Conservation (phyloP, 2,888 invertebrate genomes). For the Ennomos quercinarius region DNA sequence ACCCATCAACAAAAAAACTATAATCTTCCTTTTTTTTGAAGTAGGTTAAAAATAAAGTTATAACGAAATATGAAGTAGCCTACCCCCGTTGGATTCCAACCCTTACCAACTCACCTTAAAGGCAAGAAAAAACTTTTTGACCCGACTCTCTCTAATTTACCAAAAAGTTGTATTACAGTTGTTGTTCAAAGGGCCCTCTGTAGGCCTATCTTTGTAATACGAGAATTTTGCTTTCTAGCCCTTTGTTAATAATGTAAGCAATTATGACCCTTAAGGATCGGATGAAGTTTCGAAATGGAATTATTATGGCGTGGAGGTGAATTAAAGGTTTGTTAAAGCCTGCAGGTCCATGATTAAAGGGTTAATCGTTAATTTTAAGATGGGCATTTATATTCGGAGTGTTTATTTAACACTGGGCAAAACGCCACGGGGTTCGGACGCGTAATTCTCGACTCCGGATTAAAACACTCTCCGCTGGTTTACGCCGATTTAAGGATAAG, state of each 20-base stretch:
- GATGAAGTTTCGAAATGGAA: conserved; percentile 28
- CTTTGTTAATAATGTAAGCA: conserved; percentile 41
- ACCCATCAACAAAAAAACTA: no score
- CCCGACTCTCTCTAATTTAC: conserved; percentile 37
- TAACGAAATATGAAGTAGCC: no score
- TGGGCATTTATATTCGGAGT: conserved; percentile 15
- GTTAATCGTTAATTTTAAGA: conserved; percentile 21
- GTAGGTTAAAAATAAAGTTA: no score
- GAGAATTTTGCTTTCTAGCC: conserved; percentile 35
- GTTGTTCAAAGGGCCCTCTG: conserved; percentile 37
- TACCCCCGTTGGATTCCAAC: conserved; percentile 2
- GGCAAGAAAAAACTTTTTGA: conserved; percentile 38
- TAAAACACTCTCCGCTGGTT: no score
- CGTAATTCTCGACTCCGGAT: no score
- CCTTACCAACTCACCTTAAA: conserved; percentile 19
- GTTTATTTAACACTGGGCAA: conserved; percentile 14
- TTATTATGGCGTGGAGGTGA: conserved; percentile 23
- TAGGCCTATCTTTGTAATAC: conserved; percentile 42
- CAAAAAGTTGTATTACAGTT: conserved; percentile 41
- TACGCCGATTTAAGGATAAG: no score
- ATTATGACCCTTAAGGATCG: conserved; percentile 39
- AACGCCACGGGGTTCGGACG: no score
- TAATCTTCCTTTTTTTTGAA: no score
- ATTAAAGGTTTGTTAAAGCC: conserved; percentile 20
- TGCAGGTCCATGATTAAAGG: conserved; percentile 23